These are phyloP conservation scores for Triplophysa siluroides DNA, from an alignment of 2,113 vertebrate genomes.

Conservation along the genomic window DNA sequence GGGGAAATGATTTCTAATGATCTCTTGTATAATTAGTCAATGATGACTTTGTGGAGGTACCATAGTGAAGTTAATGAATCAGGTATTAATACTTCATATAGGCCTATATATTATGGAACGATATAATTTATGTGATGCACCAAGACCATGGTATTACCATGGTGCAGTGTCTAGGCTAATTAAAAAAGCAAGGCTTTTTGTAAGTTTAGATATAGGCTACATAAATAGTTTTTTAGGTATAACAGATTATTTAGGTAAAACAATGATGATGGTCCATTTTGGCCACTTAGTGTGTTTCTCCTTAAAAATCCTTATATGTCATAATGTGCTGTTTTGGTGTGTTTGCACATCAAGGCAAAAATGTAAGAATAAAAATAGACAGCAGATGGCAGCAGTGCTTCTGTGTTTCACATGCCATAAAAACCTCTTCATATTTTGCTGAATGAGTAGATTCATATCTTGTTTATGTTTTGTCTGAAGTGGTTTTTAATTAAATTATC, in stretches of 20 bases:
- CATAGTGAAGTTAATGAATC: neutral
- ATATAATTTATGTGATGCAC: neutral
- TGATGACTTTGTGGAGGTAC: neutral
- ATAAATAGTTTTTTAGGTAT: neutral
- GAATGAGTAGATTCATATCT: neutral
- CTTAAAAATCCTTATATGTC: neutral
- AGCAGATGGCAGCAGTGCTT: conserved; percentile 73
- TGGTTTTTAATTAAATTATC: conserved; percentile 15
- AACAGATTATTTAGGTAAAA: neutral
- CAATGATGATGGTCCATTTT: neutral
- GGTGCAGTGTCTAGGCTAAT: neutral
- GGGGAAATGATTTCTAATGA: neutral
- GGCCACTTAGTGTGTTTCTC: neutral
- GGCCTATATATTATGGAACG: neutral
- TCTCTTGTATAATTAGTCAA: neutral
- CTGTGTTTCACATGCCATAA: conserved; percentile 43
- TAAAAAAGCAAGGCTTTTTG: no score
- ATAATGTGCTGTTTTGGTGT: neutral
- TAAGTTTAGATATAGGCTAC: no score
- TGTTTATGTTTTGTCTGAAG: neutral
- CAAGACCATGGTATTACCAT: neutral
- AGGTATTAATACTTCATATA: neutral
- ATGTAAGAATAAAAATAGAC: conserved; percentile 36
- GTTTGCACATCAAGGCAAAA: no score
- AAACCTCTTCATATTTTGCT: neutral